Base-by-base conservation (phyloP, 2,797 vertebrate genomes). In the Esox masquinongy region DNA sequence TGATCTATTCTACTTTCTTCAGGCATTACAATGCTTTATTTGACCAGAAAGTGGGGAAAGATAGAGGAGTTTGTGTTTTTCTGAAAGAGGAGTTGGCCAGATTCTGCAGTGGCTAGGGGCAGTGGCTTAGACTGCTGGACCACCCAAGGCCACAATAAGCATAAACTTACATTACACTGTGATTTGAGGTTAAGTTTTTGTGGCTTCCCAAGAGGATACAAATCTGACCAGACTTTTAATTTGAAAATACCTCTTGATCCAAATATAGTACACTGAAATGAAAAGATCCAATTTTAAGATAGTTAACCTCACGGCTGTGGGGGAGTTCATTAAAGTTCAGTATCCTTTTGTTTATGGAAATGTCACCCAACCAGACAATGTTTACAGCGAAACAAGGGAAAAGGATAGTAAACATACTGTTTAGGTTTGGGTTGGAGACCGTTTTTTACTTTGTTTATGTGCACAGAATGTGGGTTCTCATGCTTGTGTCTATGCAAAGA, bases 351-450 rank as follows among this genome's bases (percentile, higher is more conserved):
- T n/a, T 1, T 43, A 17, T 47, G 11, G 51, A 31, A 24, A 70
- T 29, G 36, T 59, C 43, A 70, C 67, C 24, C 76, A 66, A 69
- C 76, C 72, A 87, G 88, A 86, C 68, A 50, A 72, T 47, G 86
- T 76, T 43, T 68, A 68, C 34, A 39, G 4, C 17, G 19, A 64
- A 68, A 67, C 63, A 9, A 82, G 77, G 81, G 83, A 78, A 81
- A 80, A 16, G 79, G 50, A 12, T 67, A 51, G 66, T 68, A 77
- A 61, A 71, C 34, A 56, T 61, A 69, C 19, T 72, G 56, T 74
- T 29, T 74, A 67, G 77, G 70, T 71, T 50, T 31, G 17, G 29
- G 47, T 66, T 7, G 12, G 43, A 47, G 43, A 47, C 43, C 29
- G 1, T 74, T 7, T 66, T 34, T 63, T 34, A 15, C n/a, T 43